A percentile compares a stretch with the other conserved stretches of the same genome.
Conservation (phyloP, 2,888 invertebrate genomes). For the Ectemnius lituratus region DNA sequence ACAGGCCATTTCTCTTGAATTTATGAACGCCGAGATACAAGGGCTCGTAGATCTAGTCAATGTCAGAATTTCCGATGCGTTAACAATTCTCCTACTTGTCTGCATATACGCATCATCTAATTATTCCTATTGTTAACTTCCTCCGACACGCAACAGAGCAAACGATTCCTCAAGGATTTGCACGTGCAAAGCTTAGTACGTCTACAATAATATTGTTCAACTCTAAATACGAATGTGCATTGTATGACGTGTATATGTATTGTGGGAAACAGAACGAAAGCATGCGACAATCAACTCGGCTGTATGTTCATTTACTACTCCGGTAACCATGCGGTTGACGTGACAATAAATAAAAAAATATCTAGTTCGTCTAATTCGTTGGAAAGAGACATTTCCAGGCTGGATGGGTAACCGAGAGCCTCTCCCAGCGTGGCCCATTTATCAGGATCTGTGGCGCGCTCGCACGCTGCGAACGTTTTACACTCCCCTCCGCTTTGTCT, state of each 20-base stretch:
- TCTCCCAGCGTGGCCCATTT: background rate
- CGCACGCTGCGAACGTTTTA: background rate
- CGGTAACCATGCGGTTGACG: no score
- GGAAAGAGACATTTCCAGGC: background rate
- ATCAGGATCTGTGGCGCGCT: background rate
- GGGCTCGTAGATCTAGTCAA: conserved; percentile 49
- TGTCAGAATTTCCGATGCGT: conserved; percentile 48
- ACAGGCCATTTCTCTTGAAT: conserved; percentile 61
- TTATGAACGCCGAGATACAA: conserved; percentile 58
- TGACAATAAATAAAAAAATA: no score
- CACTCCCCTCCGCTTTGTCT: background rate
- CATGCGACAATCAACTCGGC: no score
- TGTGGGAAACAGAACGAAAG: no score
- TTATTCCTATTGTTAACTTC: background rate
- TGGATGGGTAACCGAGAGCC: background rate
- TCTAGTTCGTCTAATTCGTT: no score
- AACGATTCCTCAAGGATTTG: no score
- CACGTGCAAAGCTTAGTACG: no score
- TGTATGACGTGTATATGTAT: no score
- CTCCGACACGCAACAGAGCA: background rate
- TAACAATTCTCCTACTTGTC: conserved; percentile 15
- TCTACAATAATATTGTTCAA: no score
- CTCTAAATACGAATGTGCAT: no score
- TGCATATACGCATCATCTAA: background rate
- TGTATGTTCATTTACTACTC: no score